Evolutionary conservation across 2,888 invertebrate genomes (phyloP), one percentile per base, ranked within the genome.

Genomic region (Dicyrtomina minuta): DNA sequence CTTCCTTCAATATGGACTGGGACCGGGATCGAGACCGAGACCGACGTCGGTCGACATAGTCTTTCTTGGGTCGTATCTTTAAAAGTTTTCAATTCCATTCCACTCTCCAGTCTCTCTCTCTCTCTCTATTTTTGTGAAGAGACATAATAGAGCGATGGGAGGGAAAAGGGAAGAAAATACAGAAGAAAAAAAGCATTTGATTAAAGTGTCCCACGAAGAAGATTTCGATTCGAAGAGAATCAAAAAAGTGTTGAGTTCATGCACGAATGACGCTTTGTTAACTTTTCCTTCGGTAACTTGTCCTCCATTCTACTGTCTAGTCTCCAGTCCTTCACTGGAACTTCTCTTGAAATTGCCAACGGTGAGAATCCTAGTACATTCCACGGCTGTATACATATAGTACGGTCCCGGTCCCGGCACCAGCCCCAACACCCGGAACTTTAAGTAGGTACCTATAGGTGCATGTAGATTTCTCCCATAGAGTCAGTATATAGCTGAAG

Each of bases 151-250:
- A 46, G 46, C 17, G 46, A 46, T 17, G 33, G 33, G 46, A 46
- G 46, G 46, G 51, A 51, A 17, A 17, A 46, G 46, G 17, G 20
- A 3, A 17, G 58, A 41, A 58, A 41, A 58, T 39, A 27, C 56
- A 39, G 27, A 27, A 22, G 56, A 22, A 53, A 53, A 46, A 55
- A 58, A 58, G 41, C 27, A 58, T 58, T 58, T 58, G 58, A 58
- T 58, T 58, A 58, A 58, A 58, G 41, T 58, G 58, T 58, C 58
- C 58, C 58, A 58, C 58, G 17, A 58, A 58, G 55, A 55, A n/a
- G 58, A 58, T 58, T 58, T 41, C 20, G 10, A 13, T 53, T 53
- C 49, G 17, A 46, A 46, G 46, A 46, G 46, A 46, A 46, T 46
- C 46, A 17, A 46, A 17, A 46, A 55, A 58, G 58, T 58, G 58